Evolutionary conservation across 1,140 invertebrate genomes (phyloP), one percentile per base, ranked within the genome.

Genomic region (Drosophila bipectinata): DNA sequence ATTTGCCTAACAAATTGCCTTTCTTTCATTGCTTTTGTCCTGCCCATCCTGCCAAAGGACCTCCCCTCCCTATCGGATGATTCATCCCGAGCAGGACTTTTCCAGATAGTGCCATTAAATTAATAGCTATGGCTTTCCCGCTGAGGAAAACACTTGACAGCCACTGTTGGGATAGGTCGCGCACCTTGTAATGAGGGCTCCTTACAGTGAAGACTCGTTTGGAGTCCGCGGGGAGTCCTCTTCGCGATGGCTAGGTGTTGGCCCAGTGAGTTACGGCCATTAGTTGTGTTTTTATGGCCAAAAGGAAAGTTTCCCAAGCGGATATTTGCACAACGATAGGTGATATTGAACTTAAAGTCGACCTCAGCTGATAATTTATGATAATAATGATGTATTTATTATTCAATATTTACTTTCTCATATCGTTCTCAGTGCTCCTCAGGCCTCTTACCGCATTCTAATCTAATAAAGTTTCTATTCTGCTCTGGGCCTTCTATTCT

Each of bases 401-500:
- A 49, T 69, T 37, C 44, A 68, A 69, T 56, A 73, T 73, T 63
- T 73, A 9, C 52, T 10, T 24, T 26, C 21, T 45, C 48, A 61
- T 51, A 52, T 34, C 52, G 21, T 39, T 1, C 18, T 18, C 18
- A 18, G 32, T 61, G 57, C 58, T 8, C 41, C 37, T 47, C 18
- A 15, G 30, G 39, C 63, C 52, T n/a, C 57, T 12, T 37, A 8
- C 41, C 77, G 67, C 77, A 80, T 64, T 79, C 63, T 82, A 84
- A 83, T 83, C 77, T 83, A 84, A 63, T 64, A 76, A 72, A 56
- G 73, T 79, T 60, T 49, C 32, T 67, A 47, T 77, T 82, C 66
- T 60, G 26, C 52, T 56, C 60, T 7, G 54, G 34, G 21, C 48
- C 45, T 56, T 53, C 15, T 15, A 15, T 1, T 24, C 45, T 37